Conservation (phyloP, 1,140 invertebrate genomes). For the Philopotamus ludificatus region DNA sequence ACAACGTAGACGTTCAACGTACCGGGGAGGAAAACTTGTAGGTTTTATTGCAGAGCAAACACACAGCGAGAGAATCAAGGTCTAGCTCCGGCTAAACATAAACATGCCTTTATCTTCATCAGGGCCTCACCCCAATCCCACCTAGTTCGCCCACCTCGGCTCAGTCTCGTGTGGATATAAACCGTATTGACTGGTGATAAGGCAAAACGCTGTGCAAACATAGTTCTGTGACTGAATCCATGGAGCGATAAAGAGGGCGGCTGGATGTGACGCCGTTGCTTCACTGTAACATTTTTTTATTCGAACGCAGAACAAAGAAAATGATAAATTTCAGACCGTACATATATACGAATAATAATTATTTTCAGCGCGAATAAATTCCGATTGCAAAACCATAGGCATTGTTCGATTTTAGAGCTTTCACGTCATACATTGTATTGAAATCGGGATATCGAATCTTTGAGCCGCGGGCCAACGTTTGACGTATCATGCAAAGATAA, state of each 20-base stretch:
- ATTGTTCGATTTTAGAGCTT: too few species aligned
- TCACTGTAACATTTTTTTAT: neutral
- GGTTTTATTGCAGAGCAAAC: constrained; percentile 7
- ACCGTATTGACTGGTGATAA: neutral
- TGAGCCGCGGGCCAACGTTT: too few species aligned
- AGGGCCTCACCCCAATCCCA: neutral
- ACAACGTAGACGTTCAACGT: neutral
- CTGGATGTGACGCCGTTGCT: neutral
- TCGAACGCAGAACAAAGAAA: too few species aligned
- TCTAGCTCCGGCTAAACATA: neutral
- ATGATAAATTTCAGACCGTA: too few species aligned
- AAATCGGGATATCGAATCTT: too few species aligned
- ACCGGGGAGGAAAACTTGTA: neutral
- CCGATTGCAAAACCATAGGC: too few species aligned
- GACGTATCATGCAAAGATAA: too few species aligned
- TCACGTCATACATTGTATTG: too few species aligned
- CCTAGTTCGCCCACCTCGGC: neutral
- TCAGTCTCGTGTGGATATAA: neutral
- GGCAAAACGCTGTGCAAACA: neutral
- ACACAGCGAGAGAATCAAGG: neutral
- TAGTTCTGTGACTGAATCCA: neutral
- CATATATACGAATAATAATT: too few species aligned
- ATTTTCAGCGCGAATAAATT: too few species aligned
- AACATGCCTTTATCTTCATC: neutral
- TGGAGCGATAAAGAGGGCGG: neutral